Evolutionary conservation across 2,113 vertebrate genomes (phyloP).

Genomic region (Isurus oxyrinchus): DNA sequence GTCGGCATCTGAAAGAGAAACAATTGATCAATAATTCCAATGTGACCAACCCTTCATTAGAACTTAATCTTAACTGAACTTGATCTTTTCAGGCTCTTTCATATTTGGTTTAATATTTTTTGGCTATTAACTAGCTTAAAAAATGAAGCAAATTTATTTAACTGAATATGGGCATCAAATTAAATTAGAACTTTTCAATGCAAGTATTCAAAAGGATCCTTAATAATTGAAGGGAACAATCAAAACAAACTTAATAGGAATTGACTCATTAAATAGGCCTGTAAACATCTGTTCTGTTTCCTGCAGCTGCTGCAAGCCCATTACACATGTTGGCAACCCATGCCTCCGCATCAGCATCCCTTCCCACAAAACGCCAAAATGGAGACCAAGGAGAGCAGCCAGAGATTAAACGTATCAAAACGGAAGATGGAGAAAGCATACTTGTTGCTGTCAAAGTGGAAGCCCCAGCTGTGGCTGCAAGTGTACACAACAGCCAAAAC

Average conservation of each 20-base stretch:
- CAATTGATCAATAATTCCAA: background rate
- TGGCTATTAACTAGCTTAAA: background rate
- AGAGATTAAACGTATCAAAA: constrained; percentile 77
- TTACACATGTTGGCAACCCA: constrained; percentile 89
- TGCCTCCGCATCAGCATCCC: constrained; percentile 82
- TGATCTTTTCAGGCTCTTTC: background rate
- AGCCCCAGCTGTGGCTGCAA: constrained; percentile 54
- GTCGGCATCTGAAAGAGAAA: background rate
- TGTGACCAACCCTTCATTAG: background rate
- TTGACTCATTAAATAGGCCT: background rate
- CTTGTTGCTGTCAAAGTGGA: constrained; percentile 65
- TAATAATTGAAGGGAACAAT: background rate
- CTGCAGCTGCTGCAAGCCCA: constrained; percentile 74
- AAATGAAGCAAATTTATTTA: background rate
- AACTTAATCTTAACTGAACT: background rate
- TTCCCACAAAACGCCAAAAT: constrained; percentile 90
- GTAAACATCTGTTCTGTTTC: constrained; percentile 36
- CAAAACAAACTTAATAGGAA: background rate
- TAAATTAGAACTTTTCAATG: background rate
- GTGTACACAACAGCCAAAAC: constrained; percentile 70
- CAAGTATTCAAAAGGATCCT: background rate
- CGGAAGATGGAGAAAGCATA: constrained; percentile 61
- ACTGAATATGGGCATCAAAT: background rate
- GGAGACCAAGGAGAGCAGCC: constrained; percentile 71
- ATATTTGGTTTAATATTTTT: background rate